Evolutionary conservation across 2,113 vertebrate species (phyloP).

Genomic region (human): DNA sequence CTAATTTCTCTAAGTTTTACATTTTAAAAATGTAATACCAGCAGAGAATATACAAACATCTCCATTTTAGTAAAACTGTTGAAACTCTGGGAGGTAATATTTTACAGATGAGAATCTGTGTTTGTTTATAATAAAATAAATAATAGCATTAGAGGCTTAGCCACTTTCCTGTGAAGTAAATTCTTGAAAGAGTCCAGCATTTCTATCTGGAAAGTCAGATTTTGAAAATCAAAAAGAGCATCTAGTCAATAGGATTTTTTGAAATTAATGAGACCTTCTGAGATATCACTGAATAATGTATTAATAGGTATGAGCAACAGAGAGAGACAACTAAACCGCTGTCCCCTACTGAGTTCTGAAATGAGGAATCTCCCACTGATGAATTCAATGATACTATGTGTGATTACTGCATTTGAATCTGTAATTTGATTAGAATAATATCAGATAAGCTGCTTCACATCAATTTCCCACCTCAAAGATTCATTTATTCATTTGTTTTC

Average conservation of each 20-base stretch:
- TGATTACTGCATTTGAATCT: neutral
- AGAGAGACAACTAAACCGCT: neutral
- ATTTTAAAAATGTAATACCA: neutral
- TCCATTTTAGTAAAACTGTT: neutral
- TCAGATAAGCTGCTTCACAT: neutral
- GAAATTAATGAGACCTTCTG: neutral
- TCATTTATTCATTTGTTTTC: neutral
- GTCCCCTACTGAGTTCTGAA: neutral
- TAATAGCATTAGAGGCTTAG: neutral
- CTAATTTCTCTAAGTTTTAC: neutral
- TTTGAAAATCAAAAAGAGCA: conserved; percentile 16
- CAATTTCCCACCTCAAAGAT: neutral
- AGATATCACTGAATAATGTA: neutral
- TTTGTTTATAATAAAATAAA: conserved; percentile 12
- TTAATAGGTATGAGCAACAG: neutral
- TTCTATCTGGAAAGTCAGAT: neutral
- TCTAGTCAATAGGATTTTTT: neutral
- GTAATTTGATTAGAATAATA: neutral
- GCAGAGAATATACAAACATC: neutral
- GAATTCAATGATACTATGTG: neutral
- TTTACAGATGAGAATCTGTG: neutral
- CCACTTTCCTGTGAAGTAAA: neutral
- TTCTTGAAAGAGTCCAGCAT: neutral
- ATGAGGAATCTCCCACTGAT: neutral
- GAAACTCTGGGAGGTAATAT: neutral